These are phyloP conservation scores for Macrostomum lignano DNA, from an alignment of 1,140 invertebrate species.

Conservation along the genomic window DNA sequence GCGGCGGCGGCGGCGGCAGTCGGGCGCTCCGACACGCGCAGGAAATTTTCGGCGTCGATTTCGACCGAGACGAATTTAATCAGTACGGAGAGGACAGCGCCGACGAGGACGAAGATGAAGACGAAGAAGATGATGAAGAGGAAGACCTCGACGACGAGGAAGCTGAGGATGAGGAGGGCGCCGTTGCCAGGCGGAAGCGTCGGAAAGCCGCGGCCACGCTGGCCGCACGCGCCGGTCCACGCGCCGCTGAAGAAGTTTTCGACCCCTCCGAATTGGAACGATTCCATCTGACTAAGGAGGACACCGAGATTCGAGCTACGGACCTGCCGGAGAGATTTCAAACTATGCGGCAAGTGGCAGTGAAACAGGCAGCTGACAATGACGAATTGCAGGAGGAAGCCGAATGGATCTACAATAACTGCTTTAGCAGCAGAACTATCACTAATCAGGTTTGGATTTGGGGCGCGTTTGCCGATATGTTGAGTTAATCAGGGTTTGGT, in stretches of 20 bases:
- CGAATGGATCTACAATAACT: conserved; percentile 83
- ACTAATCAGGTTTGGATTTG: too few relatives aligned
- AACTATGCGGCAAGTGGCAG: conserved; percentile 10
- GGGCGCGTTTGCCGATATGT: too few relatives aligned
- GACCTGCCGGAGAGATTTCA: conserved; percentile 31
- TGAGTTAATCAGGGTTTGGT: too few relatives aligned
- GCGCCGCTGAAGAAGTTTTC: conserved; percentile 36
- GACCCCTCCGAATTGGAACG: conserved; percentile 85
- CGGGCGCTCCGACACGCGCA: conserved; percentile 80
- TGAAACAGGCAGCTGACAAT: too few relatives aligned
- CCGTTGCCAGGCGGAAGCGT: conserved; percentile 38
- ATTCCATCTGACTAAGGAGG: conserved; percentile 69
- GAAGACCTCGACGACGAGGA: conserved; percentile 26
- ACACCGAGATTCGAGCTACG: conserved; percentile 43
- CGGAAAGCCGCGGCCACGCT: conserved; percentile 35
- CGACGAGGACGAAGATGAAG: conserved; percentile 35
- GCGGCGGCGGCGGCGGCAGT: too few relatives aligned
- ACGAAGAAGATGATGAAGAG: conserved; percentile 18
- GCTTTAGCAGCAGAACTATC: too few relatives aligned
- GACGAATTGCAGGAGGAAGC: conserved; percentile 70
- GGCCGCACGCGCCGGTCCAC: conserved; percentile 20
- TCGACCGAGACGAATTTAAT: conserved; percentile 80
- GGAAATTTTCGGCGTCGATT: conserved; percentile 90
- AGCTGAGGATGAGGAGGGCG: conserved; percentile 22
- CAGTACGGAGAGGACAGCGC: conserved; percentile 59